Percentiles rank a stretch among this genome's conserved stretches.
Evolutionary conservation across 1,140 invertebrate genomes (phyloP).

Genomic region (Lucilia sericata): DNA sequence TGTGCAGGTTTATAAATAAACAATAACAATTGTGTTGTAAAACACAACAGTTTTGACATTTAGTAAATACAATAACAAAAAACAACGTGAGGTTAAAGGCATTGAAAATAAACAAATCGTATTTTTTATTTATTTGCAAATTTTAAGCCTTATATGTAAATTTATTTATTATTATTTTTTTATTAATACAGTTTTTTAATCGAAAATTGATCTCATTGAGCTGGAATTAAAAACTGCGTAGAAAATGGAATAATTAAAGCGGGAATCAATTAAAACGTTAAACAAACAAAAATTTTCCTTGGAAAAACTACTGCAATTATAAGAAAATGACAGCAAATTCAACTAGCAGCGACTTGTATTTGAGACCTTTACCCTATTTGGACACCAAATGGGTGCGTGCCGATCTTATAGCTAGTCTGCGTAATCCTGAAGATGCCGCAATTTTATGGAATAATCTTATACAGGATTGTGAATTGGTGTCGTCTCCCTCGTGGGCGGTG

Average conservation of each 20-base stretch:
- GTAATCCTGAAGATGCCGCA: slow-evolving; percentile 58
- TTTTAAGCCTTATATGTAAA: not conserved
- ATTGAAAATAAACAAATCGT: slow-evolving; percentile 41
- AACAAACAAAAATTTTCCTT: not conserved
- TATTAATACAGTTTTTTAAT: slow-evolving; percentile 10
- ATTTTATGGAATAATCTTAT: slow-evolving; percentile 66
- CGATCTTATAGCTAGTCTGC: slow-evolving; percentile 64
- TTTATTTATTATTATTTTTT: slow-evolving; percentile 4
- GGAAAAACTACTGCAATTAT: not conserved
- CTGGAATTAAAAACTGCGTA: slow-evolving; percentile 28
- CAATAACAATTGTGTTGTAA: slow-evolving; percentile 29
- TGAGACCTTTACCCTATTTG: slow-evolving; percentile 63
- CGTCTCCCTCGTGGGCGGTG: slow-evolving; percentile 56
- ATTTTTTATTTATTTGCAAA: not conserved
- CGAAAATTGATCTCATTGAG: slow-evolving; percentile 39
- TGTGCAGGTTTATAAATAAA: slow-evolving; percentile 34
- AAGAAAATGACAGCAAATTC: slow-evolving; percentile 30
- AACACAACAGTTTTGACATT: not conserved
- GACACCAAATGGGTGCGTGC: slow-evolving; percentile 66
- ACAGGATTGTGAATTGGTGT: slow-evolving; percentile 65
- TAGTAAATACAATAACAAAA: not conserved
- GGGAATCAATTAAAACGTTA: not conserved
- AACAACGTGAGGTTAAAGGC: slow-evolving; percentile 33
- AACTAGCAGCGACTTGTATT: slow-evolving; percentile 56
- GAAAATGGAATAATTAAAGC: not conserved